These are phyloP conservation scores for Epinephelus malabaricus DNA, from an alignment of 2,797 vertebrate genomes.

Conservation along the genomic window DNA sequence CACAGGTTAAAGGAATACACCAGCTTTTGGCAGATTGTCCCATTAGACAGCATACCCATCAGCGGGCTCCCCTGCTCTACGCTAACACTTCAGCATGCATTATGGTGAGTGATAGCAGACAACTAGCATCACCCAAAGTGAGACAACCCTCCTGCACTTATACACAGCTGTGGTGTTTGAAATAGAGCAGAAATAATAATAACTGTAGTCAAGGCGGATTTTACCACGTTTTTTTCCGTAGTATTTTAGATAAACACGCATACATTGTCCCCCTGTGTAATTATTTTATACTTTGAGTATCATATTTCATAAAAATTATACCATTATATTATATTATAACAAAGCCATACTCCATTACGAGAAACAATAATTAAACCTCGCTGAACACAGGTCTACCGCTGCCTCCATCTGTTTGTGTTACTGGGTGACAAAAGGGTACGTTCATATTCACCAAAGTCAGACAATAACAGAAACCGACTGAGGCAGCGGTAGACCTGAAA, in stretches of 20 bases:
- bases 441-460: too few relatives aligned
- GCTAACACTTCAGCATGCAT: constrained; percentile 31
- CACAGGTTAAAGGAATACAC: constrained; percentile 54
- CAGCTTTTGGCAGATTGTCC: constrained; percentile 37
- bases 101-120: constrained; percentile 15
- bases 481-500: too few relatives aligned
- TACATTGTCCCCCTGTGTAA: not conserved
- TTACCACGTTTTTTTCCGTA: not conserved
- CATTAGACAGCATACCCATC: constrained; percentile 14
- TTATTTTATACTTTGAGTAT: not conserved
- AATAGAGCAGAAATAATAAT: not conserved
- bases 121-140: not conserved
- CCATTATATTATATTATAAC: too few relatives aligned
- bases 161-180: not conserved
- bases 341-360: too few relatives aligned
- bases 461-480: too few relatives aligned
- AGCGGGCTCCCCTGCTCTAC: constrained; percentile 6
- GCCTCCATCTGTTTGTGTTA: too few relatives aligned
- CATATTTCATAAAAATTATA: not conserved
- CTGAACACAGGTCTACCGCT: too few relatives aligned
- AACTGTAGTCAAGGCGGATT: not conserved
- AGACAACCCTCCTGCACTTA: constrained; percentile 7
- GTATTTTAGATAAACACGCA: not conserved
- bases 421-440: too few relatives aligned
- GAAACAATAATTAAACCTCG: too few relatives aligned